These are phyloP conservation scores for Myopa testacea DNA, from an alignment of 2,888 invertebrate species.

Conservation along the genomic window DNA sequence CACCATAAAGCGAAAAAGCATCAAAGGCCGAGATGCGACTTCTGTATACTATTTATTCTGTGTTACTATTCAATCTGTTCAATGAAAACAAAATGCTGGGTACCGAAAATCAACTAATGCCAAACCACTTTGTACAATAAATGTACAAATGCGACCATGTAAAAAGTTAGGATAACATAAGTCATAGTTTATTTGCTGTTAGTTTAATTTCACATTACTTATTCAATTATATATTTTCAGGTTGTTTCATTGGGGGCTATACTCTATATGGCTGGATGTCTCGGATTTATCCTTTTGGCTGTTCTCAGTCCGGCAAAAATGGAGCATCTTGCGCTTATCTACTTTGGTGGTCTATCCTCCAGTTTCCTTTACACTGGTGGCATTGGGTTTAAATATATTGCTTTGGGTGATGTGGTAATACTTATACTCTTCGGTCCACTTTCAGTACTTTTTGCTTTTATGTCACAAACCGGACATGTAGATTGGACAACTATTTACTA, in stretches of 20 bases:
- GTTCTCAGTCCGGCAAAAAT: conserved; percentile 89
- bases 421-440: conserved; percentile 94
- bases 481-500: conserved; percentile 93
- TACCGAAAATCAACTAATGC: too few species aligned
- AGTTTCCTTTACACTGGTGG: conserved; percentile 98
- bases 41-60: too few species aligned
- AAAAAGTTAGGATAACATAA: too few species aligned
- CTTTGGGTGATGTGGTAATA: conserved; percentile 91
- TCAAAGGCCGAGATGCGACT: too few species aligned
- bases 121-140: too few species aligned
- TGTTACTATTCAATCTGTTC: too few species aligned
- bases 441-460: conserved; percentile 91
- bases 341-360: conserved; percentile 94
- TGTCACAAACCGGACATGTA: conserved; percentile 92
- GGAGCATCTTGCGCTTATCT: conserved; percentile 94
- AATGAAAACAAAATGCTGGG: too few species aligned
- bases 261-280: conserved; percentile 87
- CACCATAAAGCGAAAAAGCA: too few species aligned
- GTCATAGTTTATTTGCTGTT: too few species aligned
- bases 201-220: too few species aligned
- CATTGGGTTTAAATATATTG: conserved; percentile 95
- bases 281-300: conserved; percentile 82
- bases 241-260: conserved; percentile 90
- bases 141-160: too few species aligned
- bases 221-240: conserved; percentile 67